Evolutionary conservation across 2,797 vertebrate species (phyloP), one percentile per base, ranked within the genome.

Genomic region (Clamator glandarius): DNA sequence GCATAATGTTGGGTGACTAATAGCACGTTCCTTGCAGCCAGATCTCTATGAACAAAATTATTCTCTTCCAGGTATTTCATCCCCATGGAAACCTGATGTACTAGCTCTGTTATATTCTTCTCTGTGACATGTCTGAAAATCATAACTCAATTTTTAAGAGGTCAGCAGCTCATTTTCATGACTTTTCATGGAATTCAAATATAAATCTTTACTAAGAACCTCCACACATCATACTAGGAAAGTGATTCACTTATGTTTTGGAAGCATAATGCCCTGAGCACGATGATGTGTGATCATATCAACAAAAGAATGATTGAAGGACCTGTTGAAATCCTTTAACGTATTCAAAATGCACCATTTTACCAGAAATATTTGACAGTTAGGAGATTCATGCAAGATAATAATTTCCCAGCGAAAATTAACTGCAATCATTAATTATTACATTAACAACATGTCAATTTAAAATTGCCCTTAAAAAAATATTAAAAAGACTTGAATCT

Each of bases 1-100:
- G 99, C 99, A 42, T 99, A 99, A 97, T 99, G 99, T 94, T 99
- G 99, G 5, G 99, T 99, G 79, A 99, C 99, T 94, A 99, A 97
- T 69, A 99, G 96, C 7, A 99, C 99, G 5, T 99, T 99, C 91
- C 99, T 98, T 80, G 99, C 99, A 46, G 99, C 99, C 31, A 99
- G 98, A 97, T 99, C 99, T 86, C 99, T 98, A 96, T 99, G 99
- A 84, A 99, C 99, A 52, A 99, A 99, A 97, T 99, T 99, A 90
- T 98, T 97, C 88, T 99, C 99, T 89, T 99, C 99, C 96, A 99
- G 94, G 93, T 99, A 99, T 88, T 99, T 99, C 99, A 99, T 99
- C 14, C 99, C 99, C 98, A 99, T 99, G 42, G 98, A 99, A 78
- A 99, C 99, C 97, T 99, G 99, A 96, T 99, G 99, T 26, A 99